Conservation (phyloP, 2,113 vertebrate species). For the Lipotes vexillifer region DNA sequence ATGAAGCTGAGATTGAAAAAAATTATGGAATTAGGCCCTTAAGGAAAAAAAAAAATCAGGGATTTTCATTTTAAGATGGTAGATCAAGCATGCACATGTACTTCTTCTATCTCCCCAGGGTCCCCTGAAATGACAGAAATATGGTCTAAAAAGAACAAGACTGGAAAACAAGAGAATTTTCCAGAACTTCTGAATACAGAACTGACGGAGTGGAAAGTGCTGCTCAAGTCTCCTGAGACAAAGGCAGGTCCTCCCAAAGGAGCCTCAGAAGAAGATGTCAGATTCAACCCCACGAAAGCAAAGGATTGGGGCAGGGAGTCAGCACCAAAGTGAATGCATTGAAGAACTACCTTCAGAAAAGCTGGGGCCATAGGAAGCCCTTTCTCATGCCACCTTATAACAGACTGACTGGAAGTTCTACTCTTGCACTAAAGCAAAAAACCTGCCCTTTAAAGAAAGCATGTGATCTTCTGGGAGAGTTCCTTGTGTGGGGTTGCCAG, state of each 20-base stretch:
- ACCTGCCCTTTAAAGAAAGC: not conserved
- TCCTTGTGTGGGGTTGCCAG: not conserved
- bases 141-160: not conserved
- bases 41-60: not conserved
- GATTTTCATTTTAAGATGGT: not conserved
- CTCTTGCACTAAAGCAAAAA: not conserved
- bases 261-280: not conserved
- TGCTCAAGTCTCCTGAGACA: not conserved
- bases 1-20: slow-evolving; percentile 12
- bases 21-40: slow-evolving; percentile 3
- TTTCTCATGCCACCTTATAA: not conserved
- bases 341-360: not conserved
- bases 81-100: not conserved
- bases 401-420: not conserved
- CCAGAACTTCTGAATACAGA: not conserved
- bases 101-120: not conserved
- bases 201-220: not conserved
- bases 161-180: not conserved
- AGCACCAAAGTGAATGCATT: not conserved
- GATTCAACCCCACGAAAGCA: not conserved
- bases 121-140: not conserved
- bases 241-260: not conserved
- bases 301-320: not conserved
- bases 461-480: not conserved
- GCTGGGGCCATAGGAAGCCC: not conserved